Base-by-base conservation (phyloP, 2,888 invertebrate species). In the Lasius fuliginosus region DNA sequence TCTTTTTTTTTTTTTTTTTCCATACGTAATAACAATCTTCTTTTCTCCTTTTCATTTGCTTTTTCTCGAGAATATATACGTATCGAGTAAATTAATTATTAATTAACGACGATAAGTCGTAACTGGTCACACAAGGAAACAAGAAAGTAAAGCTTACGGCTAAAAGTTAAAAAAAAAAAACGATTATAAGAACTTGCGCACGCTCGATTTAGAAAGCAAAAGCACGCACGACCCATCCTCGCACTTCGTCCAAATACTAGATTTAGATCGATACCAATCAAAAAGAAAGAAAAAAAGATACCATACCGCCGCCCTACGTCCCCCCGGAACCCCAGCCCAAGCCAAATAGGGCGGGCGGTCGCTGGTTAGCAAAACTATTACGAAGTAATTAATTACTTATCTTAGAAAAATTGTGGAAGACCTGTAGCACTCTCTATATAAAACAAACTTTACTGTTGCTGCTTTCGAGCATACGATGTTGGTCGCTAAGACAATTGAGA, bases 181-280 rank as follows among this genome's bases (percentile, higher is more conserved):
- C 12, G 87, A 87, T 87, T 89, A 88, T 86, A 89, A 87, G 88
- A 79, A 86, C 83, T 90, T 87, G 77, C 83, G 91, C 92, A 91
- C 91, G 91, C 91, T 91, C 91, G 87, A 91, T 87, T 91, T 91
- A 92, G 91, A 84, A 90, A 87, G 91, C 90, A 92, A 91, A 90
- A 90, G 91, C 92, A 93, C 92, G 92, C 92, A 93, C 93, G 92
- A 92, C 92, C 93, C 92, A 94, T 94, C 93, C 93, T 94, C 90
- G 94, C 93, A 94, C 93, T 93, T 93, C 93, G 93, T 94, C 93
- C 94, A 93, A 94, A 94, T 92, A 93, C 88, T 94, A 94, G 94
- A 91, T 93, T 92, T 94, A 94, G 93, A 94, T 92, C 91, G 92
- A 93, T 92, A 93, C 91, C 92, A 94, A 94, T 93, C 93, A 94